Base-by-base conservation (phyloP, 2,888 invertebrate species). In the Volucella zonaria region DNA sequence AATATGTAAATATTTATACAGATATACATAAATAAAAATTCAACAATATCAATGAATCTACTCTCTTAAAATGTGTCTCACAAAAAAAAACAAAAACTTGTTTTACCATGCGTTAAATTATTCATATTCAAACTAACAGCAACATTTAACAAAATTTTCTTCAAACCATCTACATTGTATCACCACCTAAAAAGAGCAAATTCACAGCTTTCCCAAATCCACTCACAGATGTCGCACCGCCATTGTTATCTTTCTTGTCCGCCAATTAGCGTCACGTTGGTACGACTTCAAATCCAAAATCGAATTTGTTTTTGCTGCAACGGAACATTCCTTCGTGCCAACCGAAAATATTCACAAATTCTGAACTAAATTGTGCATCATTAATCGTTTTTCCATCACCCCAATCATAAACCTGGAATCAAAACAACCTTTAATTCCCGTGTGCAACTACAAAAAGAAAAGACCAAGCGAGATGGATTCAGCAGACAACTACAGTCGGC, bases 261-360 rank as follows among this genome's bases (percentile, higher is more conserved):
- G 56, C 58, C 47, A 78, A 49, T 62, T 70, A 15, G n/a, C 51
- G 10, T 31, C 15, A 59, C 47, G 82, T 82, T 83, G 83, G 79
- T 43, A 51, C 43, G 14, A 54, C 70, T 67, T 49, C 45, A 76
- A 64, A 85, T 61, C 67, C 80, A 80, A 80, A 83, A 85, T 85
- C 73, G 68, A 85, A 85, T 81, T 81, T 85, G 75, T 85, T 81
- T 80, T 83, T 58, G 23, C 6, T 67, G 76, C 85, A 85, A 85
- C 85, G 85, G 85, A 85, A 81, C 81, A 56, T 73, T 76, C 61
- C 62, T 71, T 31, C 54, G n/a, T 54, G 31, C 47, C 54, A 49
- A 70, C 42, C 54, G 42, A 70, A 70, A 67, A 38, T n/a, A 38
- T 54, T 68, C 62, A 51, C 15, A 8, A 14, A 52, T 59, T 43